Evolutionary conservation across 2,888 invertebrate genomes (phyloP).

Genomic region (Lasioglossum villosulum): DNA sequence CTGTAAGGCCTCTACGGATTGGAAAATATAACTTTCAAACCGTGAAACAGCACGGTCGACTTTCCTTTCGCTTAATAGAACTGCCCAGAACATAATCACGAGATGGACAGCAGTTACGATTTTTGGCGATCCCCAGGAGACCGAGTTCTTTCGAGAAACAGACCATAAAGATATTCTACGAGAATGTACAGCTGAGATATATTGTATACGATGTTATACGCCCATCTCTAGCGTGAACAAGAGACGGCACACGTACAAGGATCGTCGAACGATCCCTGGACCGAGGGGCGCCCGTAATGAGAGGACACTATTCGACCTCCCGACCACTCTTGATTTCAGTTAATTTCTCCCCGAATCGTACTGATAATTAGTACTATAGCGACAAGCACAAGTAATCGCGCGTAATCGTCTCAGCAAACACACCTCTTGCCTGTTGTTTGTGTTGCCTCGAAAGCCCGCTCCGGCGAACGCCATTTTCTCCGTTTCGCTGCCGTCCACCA

Average conservation of each 20-base stretch:
- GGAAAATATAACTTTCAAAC: not conserved
- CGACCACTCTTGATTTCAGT: conserved; percentile 64
- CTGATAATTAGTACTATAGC: conserved; percentile 34
- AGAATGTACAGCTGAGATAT: conserved; percentile 37
- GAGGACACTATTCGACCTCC: conserved; percentile 59
- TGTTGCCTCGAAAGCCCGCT: not conserved
- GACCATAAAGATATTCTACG: conserved; percentile 26
- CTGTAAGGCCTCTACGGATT: not conserved
- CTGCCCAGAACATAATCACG: not conserved
- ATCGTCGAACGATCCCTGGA: conserved; percentile 67
- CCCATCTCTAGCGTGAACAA: conserved; percentile 61
- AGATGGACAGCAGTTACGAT: not conserved
- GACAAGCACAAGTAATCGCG: conserved; percentile 43
- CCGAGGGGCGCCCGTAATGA: conserved; percentile 61
- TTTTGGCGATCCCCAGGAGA: not conserved
- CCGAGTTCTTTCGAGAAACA: not conserved
- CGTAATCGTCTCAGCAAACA: conserved; percentile 31
- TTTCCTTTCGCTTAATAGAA: not conserved
- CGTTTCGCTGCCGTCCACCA: not conserved
- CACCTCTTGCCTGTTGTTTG: conserved; percentile 1
- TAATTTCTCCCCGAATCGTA: conserved; percentile 56
- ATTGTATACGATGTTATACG: conserved; percentile 62
- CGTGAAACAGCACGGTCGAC: not conserved
- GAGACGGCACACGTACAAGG: conserved; percentile 64
- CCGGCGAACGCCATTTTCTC: conserved; percentile 35